These are phyloP conservation scores for Aphaenogaster floridana DNA, from an alignment of 1,140 invertebrate species.

Conservation along the genomic window DNA sequence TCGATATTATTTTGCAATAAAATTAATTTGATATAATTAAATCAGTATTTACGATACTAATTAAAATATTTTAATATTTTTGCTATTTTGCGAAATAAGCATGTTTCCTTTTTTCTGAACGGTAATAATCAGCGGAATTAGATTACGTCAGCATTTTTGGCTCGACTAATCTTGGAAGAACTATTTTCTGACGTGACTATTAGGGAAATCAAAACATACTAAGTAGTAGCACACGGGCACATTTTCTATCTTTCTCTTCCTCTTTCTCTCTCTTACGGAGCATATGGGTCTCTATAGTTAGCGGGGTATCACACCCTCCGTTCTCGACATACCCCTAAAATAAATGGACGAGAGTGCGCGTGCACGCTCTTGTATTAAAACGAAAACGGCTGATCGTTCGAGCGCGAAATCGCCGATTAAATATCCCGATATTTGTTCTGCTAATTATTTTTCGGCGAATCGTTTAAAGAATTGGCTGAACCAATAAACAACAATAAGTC, in stretches of 20 bases:
- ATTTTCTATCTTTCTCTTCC: conserved; percentile 12
- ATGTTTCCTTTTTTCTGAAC: neutral
- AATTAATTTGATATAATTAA: conserved; percentile 8
- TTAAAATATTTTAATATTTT: conserved; percentile 7
- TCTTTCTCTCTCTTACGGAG: conserved; percentile 63
- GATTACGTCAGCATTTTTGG: conserved; percentile 43
- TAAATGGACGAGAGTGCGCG: conserved; percentile 82
- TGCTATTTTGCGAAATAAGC: neutral
- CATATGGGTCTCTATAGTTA: conserved; percentile 84
- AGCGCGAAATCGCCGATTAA: conserved; percentile 84
- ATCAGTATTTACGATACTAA: neutral
- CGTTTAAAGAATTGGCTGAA: conserved; percentile 8
- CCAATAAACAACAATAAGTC: conserved; percentile 18
- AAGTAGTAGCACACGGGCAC: conserved; percentile 64
- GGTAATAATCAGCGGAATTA: neutral
- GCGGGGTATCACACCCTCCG: conserved; percentile 85
- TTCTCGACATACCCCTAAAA: conserved; percentile 83
- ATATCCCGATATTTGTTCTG: conserved; percentile 82
- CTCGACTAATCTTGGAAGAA: conserved; percentile 35
- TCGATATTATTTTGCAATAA: neutral
- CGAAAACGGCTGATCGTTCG: conserved; percentile 79
- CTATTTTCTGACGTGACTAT: conserved; percentile 82
- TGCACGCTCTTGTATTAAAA: conserved; percentile 72
- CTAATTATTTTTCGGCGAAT: conserved; percentile 84
- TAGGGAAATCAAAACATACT: conserved; percentile 86